Base-by-base conservation (phyloP, 1,140 invertebrate species). In the Drosophila mojavensis region DNA sequence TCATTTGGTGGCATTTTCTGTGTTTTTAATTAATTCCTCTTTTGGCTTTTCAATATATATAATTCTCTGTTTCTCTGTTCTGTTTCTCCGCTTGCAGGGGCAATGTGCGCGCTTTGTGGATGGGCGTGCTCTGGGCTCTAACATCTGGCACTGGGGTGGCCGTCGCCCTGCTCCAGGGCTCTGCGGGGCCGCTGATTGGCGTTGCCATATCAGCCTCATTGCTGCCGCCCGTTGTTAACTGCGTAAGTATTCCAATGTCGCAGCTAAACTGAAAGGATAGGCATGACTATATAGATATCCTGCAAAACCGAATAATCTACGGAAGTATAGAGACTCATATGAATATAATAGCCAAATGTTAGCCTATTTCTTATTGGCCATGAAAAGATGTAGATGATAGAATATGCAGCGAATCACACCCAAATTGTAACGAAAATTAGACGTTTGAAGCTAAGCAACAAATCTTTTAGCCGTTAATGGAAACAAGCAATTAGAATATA, bases 121-220 rank as follows among this genome's bases (percentile, higher is more conserved):
- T 96, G 95, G 95, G 95, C 28, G 94, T 96, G 1, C 91, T 96
- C 5, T 96, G 95, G 95, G 95, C 95, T 11, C 79, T 96, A 26
- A 95, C 95, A 28, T 96, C 95, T 28, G 95, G 95, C 3, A 95
- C 95, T 13, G 97, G 96, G 10, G 97, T 98, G 1, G 97, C 97
- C 1, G 94, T 98, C n/a, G 97, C 97, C 33, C 93, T 98, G 36
- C 93, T 98, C 1, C 96, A 97, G 84, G 97, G 96, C 15, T 97
- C 96, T 83, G 95, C 95, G 45, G 96, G 96, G 1, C 97, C 97
- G 2, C 90, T 98, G 43, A 97, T 98, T 70, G 97, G 97, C 76
- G 97, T 98, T 41, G 97, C 97, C 5, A 97, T 98, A 88, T 97
- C 97, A 3, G 97, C 97, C 2, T 97, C 97, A 1, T 93, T 97